Base-by-base conservation (phyloP, 1,140 invertebrate species). In the Elymnias hypermnestra region DNA sequence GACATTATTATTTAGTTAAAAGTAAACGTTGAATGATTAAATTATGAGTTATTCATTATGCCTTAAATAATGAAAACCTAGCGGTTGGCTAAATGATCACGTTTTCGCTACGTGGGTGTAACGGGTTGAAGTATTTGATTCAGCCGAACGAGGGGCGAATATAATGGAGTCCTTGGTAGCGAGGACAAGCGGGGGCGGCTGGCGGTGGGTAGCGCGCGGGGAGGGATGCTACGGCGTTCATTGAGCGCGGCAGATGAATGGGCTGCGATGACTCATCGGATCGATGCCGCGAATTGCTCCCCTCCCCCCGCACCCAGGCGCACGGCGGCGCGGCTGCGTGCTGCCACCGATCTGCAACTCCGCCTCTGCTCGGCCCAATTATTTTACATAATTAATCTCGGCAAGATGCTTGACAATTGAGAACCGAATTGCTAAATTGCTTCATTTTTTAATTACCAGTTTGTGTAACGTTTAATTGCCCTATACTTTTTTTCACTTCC, bases 201-300 rank as follows among this genome's bases (percentile, higher is more conserved):
- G 36, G 39, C 41, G 45, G n/a, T n/a, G n/a, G n/a, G n/a, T n/a
- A n/a, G 36, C 36, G 35, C 40, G 37, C 35, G 45, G 43, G 57
- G 52, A 38, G 33, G 53, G 54, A 50, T 56, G 43, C 42, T 60
- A 61, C 64, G 61, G 57, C 63, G 63, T 83, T 81, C 79, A 83
- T 83, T 83, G 72, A 83, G 72, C 46, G 69, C 75, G 66, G 72
- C 73, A 68, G 72, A 81, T 83, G 79, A 83, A 83, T 83, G 79
- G 63, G 63, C 57, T 54, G 63, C 63, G 72, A 65, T 79, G 78
- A 79, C 49, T 79, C 78, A 83, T 44, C 71, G 62, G 72, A 83
- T 83, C 78, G 76, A 83, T 83, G 56, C n/a, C 56, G 23, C 42
- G 22, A 39, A 31, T 45, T 8, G 21, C 57, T 13, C 57, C 19